These are phyloP conservation scores for Hyaena hyaena DNA, from an alignment of 2,113 vertebrate species.

Conservation along the genomic window DNA sequence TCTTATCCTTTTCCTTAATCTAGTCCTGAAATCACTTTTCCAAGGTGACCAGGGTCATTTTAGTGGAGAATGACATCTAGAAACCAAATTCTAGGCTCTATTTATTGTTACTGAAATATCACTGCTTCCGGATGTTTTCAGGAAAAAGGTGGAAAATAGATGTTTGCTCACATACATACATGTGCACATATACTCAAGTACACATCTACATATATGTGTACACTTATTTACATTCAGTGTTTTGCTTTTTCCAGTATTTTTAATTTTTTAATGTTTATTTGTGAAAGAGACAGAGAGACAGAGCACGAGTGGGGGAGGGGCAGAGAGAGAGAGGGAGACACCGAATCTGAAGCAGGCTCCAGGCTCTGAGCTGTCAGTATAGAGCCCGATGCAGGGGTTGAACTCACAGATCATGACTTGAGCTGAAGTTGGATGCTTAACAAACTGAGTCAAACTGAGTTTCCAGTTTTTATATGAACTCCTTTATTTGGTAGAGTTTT, in stretches of 20 bases:
- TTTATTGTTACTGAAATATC: not conserved
- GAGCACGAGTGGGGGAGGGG: no score
- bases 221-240: not conserved
- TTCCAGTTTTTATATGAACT: not conserved
- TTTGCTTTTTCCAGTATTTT: not conserved
- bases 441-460: no score
- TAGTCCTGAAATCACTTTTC: not conserved
- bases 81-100: not conserved
- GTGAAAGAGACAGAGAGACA: no score
- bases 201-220: not conserved
- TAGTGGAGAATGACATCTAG: not conserved
- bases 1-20: not conserved
- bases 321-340: no score
- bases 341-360: no score
- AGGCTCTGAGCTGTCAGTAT: no score
- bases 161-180: no score
- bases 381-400: no score
- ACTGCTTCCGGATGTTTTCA: not conserved
- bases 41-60: not conserved
- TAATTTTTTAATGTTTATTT: no score
- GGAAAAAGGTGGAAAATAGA: not conserved
- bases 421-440: no score
- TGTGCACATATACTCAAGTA: not conserved
- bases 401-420: no score
- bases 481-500: not conserved